Percentiles rank a stretch among this genome's conserved stretches.
phyloP scores from a whole-genome alignment of 2,113 vertebrate genomes.

The Trichomycterus rosablanca region DNA sequence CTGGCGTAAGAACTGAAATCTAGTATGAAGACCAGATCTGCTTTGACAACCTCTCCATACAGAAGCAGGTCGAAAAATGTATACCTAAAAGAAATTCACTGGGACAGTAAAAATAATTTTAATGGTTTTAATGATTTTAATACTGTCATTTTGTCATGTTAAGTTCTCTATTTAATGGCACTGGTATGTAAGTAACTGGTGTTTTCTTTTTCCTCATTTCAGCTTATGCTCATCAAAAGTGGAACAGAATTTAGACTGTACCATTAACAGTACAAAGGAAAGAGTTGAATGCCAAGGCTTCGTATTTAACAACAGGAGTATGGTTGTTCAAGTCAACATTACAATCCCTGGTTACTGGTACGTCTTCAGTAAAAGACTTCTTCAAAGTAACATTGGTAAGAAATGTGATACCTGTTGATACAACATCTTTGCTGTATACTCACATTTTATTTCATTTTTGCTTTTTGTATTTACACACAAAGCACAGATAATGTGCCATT shows the following conservation, averaged over 20 bases:
- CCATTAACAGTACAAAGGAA: not conserved
- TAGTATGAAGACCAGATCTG: too few species aligned
- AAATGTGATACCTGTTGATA: too few species aligned
- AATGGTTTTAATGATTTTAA: not conserved
- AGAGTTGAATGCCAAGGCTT: constrained; percentile 1
- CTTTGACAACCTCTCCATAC: too few species aligned
- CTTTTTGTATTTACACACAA: too few species aligned
- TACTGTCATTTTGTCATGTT: not conserved
- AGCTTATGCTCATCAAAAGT: fast-evolving
- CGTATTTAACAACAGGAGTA: fast-evolving
- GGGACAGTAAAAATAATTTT: too few species aligned
- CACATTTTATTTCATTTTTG: too few species aligned
- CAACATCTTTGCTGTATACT: too few species aligned
- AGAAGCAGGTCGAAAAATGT: too few species aligned
- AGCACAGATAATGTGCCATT: too few species aligned
- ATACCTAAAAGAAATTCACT: too few species aligned
- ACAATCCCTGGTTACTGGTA: not conserved
- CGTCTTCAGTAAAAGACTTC: fast-evolving
- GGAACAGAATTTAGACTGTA: not conserved
- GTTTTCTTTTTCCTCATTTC: not conserved
- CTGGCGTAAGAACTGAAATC: too few species aligned
- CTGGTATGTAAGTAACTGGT: not conserved
- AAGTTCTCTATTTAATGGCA: not conserved
- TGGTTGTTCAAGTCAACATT: not conserved
- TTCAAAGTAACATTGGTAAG: fast-evolving